Base-by-base conservation (phyloP, 1,140 invertebrate genomes). In the Drosophila aff. region DNA sequence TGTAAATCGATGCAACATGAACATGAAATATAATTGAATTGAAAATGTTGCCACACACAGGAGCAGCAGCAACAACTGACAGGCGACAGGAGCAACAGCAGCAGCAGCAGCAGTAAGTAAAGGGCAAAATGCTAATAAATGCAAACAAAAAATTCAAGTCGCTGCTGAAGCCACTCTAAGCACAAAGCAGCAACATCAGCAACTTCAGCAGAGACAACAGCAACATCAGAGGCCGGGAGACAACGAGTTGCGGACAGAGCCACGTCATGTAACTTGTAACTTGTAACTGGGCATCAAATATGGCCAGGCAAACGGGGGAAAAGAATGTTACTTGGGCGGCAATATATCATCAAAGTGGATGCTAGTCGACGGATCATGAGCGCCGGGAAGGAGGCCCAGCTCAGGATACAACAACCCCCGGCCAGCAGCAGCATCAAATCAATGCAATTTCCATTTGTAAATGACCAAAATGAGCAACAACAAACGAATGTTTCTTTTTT, bases 361-460 rank as follows among this genome's bases (percentile, higher is more conserved):
- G 53, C 1, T 57, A 66, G 38, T 50, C 55, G 33, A 76, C 62
- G 73, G 74, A 81, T 81, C 79, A 71, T 59, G 53, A 41, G 64
- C 40, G n/a, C 52, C 43, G 40, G 38, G 13, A 31, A 40, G 5
- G 38, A 59, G 46, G 18, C 38, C 64, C 33, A 33, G 18, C 44
- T 52, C 52, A 18, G 55, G 59, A 67, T 43, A 28, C 61, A 66
- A 60, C 63, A 61, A 47, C 43, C 57, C 57, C 57, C 58, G 13
- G 53, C 53, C 61, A 44, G 62, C 66, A 72, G 52, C 69, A 79
- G 31, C 76, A 69, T 58, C 69, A 89, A 90, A 90, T 90, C 85
- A 90, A 91, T 90, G 85, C 85, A 90, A 86, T 90, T 90, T 90
- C 82, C 89, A 90, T 90, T 90, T 91, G 85, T 91, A 90, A 91